Evolutionary conservation across 2,113 vertebrate species (phyloP), one percentile per base, ranked within the genome.

Genomic region (Dasyornis broadbenti): DNA sequence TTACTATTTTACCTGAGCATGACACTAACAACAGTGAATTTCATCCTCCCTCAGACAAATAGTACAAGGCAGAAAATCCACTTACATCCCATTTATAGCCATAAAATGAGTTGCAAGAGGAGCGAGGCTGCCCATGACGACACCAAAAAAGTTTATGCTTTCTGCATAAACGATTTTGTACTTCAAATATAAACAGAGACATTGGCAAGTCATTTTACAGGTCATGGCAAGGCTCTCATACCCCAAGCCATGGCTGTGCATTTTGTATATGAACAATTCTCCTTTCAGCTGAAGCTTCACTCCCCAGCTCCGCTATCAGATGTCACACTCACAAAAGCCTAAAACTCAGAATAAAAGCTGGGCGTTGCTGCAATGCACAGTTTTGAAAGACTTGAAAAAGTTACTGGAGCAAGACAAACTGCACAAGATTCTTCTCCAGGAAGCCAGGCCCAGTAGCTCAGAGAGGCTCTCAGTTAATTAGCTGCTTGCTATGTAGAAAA

Each of bases 331-430:
- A 56, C 39, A 83, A 65, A 26, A 53, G 14, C 26, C 68, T 30
- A 23, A 26, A 94, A 95, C 50, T 35, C 73, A 39, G 45, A 91
- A 72, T 45, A 86, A 92, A 96, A 96, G 37, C 57, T 6, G 42
- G 11, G 44, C 7, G 12, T 26, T 87, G 68, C 68, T 70, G 59
- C 86, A 50, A 45, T 2, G 30, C 52, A 61, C 21, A 8, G n/a
- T 27, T 92, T 47, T 84, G 68, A 96, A 91, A 95, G 75, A 86
- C 88, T 94, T 96, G 83, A 88, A 40, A 78, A 96, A 95, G 68
- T 86, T 88, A 96, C 35, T 93, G 95, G 81, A 95, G 91, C 90
- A 82, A 86, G 90, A 83, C 65, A 85, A 78, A 86, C 53, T 13
- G 49, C 70, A 49, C 60, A 53, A 66, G 82, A 80, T 57, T 50